Evolutionary conservation across 2,797 vertebrate genomes (phyloP), one percentile per base, ranked within the genome.

Genomic region (Masticophis lateralis): DNA sequence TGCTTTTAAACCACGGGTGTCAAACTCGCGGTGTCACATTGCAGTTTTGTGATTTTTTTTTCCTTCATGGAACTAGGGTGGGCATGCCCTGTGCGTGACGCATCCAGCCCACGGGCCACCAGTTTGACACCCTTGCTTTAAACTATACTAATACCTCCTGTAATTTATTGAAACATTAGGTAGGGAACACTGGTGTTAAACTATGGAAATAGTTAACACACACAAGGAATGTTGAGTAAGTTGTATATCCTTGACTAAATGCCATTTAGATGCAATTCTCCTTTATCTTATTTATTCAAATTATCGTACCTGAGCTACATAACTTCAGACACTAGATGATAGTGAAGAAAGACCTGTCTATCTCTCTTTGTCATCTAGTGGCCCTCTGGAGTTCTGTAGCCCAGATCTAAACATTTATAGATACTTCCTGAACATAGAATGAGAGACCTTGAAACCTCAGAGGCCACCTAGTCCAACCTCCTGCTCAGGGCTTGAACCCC

Each of bases 171-270:
- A 83, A 83, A 83, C 1, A 43, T 79, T 79, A 79, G 66, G 1
- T 79, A 43, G 69, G 32, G 47, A 66, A 22, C 12, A 25, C 74
- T 92, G 74, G 3, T 55, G 28, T 92, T 92, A 59, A 86, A 90
- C 37, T 47, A 83, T 47, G 37, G 74, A 47, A 83, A 25, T 83
- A 83, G 20, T 79, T 79, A 47, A 43, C 4, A 47, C 10, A 18
- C 74, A 13, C 60, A 87, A 74, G 12, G n/a, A 90, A 18, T 51
- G 27, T 43, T 28, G 18, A 89, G 32, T 7, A 22, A 18, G 20
- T 55, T 25, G 16, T 37, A 59, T 5, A 37, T 69, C n/a, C 7
- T 59, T 16, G 13, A 18, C 22, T 69, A 91, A 87, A 93, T 87
- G 27, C 8, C 47, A 63, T 86, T 51, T 93, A 59, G 59, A 16